Conservation (phyloP, 2,888 invertebrate genomes). For the Coremacera marginata region DNA sequence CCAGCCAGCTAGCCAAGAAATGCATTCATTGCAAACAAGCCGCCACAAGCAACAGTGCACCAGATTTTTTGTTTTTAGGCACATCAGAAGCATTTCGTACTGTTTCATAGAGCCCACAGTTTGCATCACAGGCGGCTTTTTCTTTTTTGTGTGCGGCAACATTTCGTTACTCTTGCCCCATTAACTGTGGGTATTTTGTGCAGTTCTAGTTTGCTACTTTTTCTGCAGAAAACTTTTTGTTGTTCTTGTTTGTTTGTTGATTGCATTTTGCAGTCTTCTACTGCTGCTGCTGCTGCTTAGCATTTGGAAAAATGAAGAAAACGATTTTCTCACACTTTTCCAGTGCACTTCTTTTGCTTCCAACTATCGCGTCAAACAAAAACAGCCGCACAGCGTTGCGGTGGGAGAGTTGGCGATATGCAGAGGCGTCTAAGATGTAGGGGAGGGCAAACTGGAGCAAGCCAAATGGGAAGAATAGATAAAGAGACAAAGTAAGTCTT, state of each 20-base stretch:
- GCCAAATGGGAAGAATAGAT: too few species aligned
- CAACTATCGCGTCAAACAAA: constrained; percentile 30
- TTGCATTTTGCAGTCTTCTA: constrained; percentile 16
- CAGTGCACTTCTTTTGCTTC: constrained; percentile 20
- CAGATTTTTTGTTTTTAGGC: neutral
- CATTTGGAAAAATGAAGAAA: constrained; percentile 24
- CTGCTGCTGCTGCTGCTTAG: constrained; percentile 18
- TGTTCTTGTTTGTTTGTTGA: neutral
- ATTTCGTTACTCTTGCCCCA: constrained; percentile 15
- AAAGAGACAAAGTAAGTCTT: too few species aligned
- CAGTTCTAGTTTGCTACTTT: constrained; percentile 18
- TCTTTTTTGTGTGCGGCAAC: constrained; percentile 1
- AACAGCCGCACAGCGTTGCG: constrained; percentile 24
- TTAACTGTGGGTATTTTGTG: constrained; percentile 23
- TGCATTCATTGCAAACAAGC: neutral
- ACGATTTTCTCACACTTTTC: constrained; percentile 42
- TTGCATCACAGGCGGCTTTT: constrained; percentile 17
- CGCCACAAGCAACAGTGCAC: neutral
- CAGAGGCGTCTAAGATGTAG: neutral
- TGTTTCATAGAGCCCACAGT: neutral
- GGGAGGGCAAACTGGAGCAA: too few species aligned
- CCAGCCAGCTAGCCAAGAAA: neutral
- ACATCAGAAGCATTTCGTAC: neutral
- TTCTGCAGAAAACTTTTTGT: constrained; percentile 7
- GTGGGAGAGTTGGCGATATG: neutral